Conservation (phyloP, 2,113 vertebrate species). For the Leptobrachium leishanense region DNA sequence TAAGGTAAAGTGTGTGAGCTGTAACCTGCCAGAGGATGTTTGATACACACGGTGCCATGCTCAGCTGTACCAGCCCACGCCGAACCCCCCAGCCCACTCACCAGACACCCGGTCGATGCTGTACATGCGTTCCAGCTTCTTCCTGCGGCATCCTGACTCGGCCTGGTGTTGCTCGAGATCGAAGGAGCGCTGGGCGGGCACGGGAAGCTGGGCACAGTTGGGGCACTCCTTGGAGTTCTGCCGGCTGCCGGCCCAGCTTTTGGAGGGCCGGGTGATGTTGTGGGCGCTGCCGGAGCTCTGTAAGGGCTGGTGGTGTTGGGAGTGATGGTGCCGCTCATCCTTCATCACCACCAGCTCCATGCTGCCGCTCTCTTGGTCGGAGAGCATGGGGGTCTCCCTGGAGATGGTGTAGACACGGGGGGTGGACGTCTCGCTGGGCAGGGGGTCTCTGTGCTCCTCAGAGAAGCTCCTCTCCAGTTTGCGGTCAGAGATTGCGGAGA, state of each 20-base stretch:
- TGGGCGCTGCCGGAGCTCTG: slow-evolving; percentile 73
- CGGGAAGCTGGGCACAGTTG: slow-evolving; percentile 69
- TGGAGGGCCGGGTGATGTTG: slow-evolving; percentile 71
- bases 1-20: too few relatives aligned
- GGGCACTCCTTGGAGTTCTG: slow-evolving; percentile 79
- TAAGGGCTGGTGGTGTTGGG: slow-evolving; percentile 68
- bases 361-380: slow-evolving; percentile 72
- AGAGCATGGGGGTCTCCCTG: slow-evolving; percentile 81
- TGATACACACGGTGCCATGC: background rate
- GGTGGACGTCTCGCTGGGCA: slow-evolving; percentile 68
- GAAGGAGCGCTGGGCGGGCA: slow-evolving; percentile 76
- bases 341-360: slow-evolving; percentile 87
- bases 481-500: slow-evolving; percentile 72
- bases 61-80: too few relatives aligned
- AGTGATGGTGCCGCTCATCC: slow-evolving; percentile 46
- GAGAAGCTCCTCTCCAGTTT: slow-evolving; percentile 79
- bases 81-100: slow-evolving; percentile 50
- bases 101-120: slow-evolving; percentile 87
- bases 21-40: background rate
- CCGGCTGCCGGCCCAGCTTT: slow-evolving; percentile 72
- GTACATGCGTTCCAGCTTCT: slow-evolving; percentile 91
- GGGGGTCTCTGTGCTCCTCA: slow-evolving; percentile 70
- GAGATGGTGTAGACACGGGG: slow-evolving; percentile 90
- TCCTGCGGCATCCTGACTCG: slow-evolving; percentile 71
- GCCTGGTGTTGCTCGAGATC: slow-evolving; percentile 77